Conservation (phyloP, 2,888 invertebrate species). For the Clepsis dumicolana region DNA sequence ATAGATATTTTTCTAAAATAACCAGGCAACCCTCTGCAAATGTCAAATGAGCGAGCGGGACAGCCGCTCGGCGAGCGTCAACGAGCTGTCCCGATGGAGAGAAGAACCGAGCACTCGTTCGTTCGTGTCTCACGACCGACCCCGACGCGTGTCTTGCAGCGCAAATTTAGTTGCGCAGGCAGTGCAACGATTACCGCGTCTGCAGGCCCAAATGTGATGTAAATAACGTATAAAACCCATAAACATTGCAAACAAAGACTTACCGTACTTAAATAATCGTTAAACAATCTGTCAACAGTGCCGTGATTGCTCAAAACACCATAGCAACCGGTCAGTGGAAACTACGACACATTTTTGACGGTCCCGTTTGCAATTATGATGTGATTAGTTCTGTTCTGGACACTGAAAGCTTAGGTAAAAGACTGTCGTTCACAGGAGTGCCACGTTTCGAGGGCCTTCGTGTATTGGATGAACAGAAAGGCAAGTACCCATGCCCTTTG, state of each 20-base stretch:
- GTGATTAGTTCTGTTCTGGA: slow-evolving; percentile 66
- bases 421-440: slow-evolving; percentile 70
- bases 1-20: slow-evolving; percentile 36
- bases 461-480: slow-evolving; percentile 84
- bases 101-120: slow-evolving; percentile 53
- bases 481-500: slow-evolving; percentile 77
- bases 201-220: slow-evolving; percentile 81
- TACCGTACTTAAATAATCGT: slow-evolving; percentile 56
- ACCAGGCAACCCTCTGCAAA: slow-evolving; percentile 63
- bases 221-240: slow-evolving; percentile 73
- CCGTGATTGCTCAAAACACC: slow-evolving; percentile 67
- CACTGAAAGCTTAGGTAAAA: slow-evolving; percentile 57
- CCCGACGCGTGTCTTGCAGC: slow-evolving; percentile 56
- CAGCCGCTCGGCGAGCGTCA: slow-evolving; percentile 52
- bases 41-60: slow-evolving; percentile 69
- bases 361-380: slow-evolving; percentile 71
- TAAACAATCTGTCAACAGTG: slow-evolving; percentile 55
- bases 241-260: slow-evolving; percentile 72
- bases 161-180: slow-evolving; percentile 82
- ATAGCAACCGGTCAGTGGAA: slow-evolving; percentile 74
- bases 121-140: slow-evolving; percentile 29
- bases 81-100: slow-evolving; percentile 64
- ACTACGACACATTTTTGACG: slow-evolving; percentile 75
- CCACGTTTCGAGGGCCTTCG: slow-evolving; percentile 72
- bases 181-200: slow-evolving; percentile 82